Base-by-base conservation (phyloP, 1,140 invertebrate species). In the Drosophila pectinifera region DNA sequence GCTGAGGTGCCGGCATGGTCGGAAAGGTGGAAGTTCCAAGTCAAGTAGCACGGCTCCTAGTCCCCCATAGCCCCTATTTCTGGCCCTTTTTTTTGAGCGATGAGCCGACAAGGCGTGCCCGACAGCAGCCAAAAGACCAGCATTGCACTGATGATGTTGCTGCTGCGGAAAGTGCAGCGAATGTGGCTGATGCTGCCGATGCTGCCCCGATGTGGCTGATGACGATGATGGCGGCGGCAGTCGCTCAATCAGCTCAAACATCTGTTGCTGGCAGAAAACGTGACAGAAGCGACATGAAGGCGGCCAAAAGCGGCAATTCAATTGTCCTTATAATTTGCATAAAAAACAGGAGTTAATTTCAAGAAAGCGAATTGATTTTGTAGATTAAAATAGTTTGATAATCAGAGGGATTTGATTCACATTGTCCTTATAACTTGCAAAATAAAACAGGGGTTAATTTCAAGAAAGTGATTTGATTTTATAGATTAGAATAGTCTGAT, bases 191-290 rank as follows among this genome's bases (percentile, higher is more conserved):
- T 22, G 58, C 22, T 41, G 54, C 22, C 41, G 56, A 22, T 56
- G 64, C 14, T 26, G 51, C 56, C 26, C 26, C 20, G 22, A 49
- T 43, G 36, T 31, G 38, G 42, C 73, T 58, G 73, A 65, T 56
- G 78, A 78, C 65, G 36, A 59, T 43, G 53, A n/a, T 61, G 57
- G 42, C 45, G 70, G 78, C 63, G 34, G 46, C 78, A 76, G 83
- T 72, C 83, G 82, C 64, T 83, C 83, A 86, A 86, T 86, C 82
- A 83, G 78, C 61, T 63, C 42, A 56, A 78, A 88, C 83, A 85
- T 88, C 78, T 85, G 82, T 88, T 82, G 78, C 54, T 67, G 48
- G 59, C 58, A 57, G 78, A 59, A 53, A 76, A 64, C 73, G 51
- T 61, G 69, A 70, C 82, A 74, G 63, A 46, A 69, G 63, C 77